Percentiles rank a stretch among this genome's conserved stretches.
Conservation (phyloP, 2,888 invertebrate species). For the Synergus japonicus region DNA sequence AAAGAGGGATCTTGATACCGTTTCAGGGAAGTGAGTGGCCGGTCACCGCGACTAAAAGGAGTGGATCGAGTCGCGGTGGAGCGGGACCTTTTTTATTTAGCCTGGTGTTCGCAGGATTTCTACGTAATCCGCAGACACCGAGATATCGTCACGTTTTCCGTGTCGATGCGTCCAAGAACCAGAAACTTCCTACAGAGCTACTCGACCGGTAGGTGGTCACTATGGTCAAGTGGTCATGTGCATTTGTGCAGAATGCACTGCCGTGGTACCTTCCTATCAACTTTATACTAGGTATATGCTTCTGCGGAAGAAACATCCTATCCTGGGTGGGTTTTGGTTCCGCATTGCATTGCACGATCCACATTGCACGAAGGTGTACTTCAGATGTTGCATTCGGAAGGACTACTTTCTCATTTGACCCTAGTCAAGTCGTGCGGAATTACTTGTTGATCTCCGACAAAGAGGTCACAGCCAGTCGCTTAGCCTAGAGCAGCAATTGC, state of each 20-base stretch:
- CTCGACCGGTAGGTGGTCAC: conserved; percentile 46
- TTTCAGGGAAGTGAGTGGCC: conserved; percentile 29
- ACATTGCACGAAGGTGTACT: conserved; percentile 27
- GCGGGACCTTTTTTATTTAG: conserved; percentile 43
- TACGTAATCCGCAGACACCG: conserved; percentile 47
- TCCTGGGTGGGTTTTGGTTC: conserved; percentile 27
- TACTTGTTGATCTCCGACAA: background rate
- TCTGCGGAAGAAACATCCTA: conserved; percentile 35
- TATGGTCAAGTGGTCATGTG: conserved; percentile 11
- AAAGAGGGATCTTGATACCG: conserved; percentile 40
- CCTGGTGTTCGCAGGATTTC: conserved; percentile 43
- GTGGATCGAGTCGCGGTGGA: conserved; percentile 44
- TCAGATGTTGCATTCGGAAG: conserved; percentile 24
- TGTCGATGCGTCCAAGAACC: conserved; percentile 52
- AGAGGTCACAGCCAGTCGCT: background rate
- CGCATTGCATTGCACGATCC: conserved; percentile 30
- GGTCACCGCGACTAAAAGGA: conserved; percentile 41
- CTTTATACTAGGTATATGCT: conserved; percentile 17
- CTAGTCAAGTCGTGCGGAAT: conserved; percentile 34
- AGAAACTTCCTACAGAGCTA: conserved; percentile 49
- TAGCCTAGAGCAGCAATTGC: background rate
- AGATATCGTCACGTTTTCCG: conserved; percentile 63
- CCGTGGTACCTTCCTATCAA: conserved; percentile 14
- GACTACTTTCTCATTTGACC: conserved; percentile 38
- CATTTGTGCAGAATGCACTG: conserved; percentile 20